A percentile compares a stretch with the other conserved stretches of the same genome.
These are phyloP conservation scores for Solea solea DNA, from an alignment of 2,113 vertebrate species.

Conservation along the genomic window DNA sequence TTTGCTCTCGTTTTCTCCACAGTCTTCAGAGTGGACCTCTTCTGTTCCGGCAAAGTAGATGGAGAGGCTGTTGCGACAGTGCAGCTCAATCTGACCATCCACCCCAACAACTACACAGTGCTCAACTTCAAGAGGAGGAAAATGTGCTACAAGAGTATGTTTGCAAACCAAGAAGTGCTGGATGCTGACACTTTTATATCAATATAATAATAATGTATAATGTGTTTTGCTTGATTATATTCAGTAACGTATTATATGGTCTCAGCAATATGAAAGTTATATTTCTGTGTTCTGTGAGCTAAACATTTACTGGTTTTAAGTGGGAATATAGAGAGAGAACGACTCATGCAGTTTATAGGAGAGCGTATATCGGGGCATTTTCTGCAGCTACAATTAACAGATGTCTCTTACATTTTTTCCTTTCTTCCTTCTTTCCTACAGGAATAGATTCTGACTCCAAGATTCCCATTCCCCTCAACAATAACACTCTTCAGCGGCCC, in stretches of 20 bases:
- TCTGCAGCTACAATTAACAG: too few species aligned
- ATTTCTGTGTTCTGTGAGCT: neutral
- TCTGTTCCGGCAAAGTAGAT: slow-evolving; percentile 94
- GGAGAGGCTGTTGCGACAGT: slow-evolving; percentile 92
- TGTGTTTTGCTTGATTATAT: too few species aligned
- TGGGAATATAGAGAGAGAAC: too few species aligned
- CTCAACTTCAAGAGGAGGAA: slow-evolving; percentile 99
- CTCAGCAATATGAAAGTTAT: too few species aligned
- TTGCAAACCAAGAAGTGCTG: neutral
- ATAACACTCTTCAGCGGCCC: slow-evolving; percentile 55
- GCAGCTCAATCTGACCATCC: slow-evolving; percentile 94
- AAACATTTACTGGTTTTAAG: neutral
- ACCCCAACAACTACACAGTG: slow-evolving; percentile 96
- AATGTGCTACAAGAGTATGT: slow-evolving; percentile 97
- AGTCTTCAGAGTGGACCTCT: slow-evolving; percentile 95
- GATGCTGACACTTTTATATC: too few species aligned
- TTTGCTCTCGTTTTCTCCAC: slow-evolving; percentile 12
- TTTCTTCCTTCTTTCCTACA: slow-evolving; percentile 10
- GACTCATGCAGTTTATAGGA: too few species aligned
- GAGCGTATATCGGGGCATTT: too few species aligned
- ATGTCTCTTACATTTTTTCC: neutral
- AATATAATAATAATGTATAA: too few species aligned
- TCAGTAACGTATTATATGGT: too few species aligned
- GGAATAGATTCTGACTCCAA: slow-evolving; percentile 67
- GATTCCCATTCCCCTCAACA: slow-evolving; percentile 54